These are phyloP conservation scores for Apodemia hepburni DNA, from an alignment of 2,888 invertebrate species.

Conservation along the genomic window DNA sequence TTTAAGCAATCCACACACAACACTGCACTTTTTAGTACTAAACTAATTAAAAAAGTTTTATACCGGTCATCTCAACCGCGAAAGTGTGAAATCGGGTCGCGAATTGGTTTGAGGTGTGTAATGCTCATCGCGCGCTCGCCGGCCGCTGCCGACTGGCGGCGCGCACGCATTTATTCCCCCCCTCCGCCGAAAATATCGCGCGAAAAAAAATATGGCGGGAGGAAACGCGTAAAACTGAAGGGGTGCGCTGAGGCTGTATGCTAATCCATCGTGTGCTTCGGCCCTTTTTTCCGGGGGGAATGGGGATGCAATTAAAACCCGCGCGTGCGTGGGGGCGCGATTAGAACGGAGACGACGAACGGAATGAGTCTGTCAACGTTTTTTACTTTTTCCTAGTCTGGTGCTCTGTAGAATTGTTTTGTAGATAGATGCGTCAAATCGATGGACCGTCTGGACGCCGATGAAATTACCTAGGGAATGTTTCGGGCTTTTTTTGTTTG, in stretches of 20 bases:
- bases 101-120: slow-evolving; percentile 36
- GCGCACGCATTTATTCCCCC: slow-evolving; percentile 54
- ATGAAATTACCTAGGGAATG: slow-evolving; percentile 20
- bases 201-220: slow-evolving; percentile 67
- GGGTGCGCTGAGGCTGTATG: slow-evolving; percentile 77
- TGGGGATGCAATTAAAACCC: slow-evolving; percentile 78
- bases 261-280: slow-evolving; percentile 72
- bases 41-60: slow-evolving; percentile 31
- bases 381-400: slow-evolving; percentile 78
- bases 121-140: slow-evolving; percentile 66
- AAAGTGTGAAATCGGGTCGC: slow-evolving; percentile 40
- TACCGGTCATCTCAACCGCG: background rate
- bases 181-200: slow-evolving; percentile 55
- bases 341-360: slow-evolving; percentile 74
- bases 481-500: slow-evolving; percentile 2
- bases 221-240: slow-evolving; percentile 72
- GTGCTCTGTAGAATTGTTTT: slow-evolving; percentile 43
- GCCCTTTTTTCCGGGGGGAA: slow-evolving; percentile 73
- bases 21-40: slow-evolving; percentile 33
- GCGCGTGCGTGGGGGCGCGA: slow-evolving; percentile 78
- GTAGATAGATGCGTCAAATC: slow-evolving; percentile 50
- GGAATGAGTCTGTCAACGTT: slow-evolving; percentile 74
- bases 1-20: slow-evolving; percentile 35
- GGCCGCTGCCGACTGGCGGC: slow-evolving; percentile 74
- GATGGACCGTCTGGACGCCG: slow-evolving; percentile 45